Evolutionary conservation across 2,113 vertebrate genomes (phyloP).

Genomic region (Muscicapa adusta): DNA sequence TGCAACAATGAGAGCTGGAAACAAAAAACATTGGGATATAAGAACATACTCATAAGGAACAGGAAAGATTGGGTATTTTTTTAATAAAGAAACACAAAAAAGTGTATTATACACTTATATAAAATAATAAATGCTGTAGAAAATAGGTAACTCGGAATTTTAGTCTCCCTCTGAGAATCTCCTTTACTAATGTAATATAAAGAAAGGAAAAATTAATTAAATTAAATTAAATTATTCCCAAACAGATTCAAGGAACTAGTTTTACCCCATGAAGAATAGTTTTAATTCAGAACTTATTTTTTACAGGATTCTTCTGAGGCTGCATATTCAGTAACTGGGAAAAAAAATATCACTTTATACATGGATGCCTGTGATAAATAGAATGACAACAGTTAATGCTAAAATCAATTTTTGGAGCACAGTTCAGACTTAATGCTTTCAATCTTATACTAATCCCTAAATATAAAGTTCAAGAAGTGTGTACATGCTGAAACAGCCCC

Average conservation of each 20-base stretch:
- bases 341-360: neutral
- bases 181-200: neutral
- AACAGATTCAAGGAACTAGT: neutral
- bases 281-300: neutral
- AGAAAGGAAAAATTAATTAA: neutral
- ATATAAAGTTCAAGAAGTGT: neutral
- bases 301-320: neutral
- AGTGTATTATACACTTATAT: rapidly evolving
- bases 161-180: neutral
- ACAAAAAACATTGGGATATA: neutral
- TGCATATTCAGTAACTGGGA: neutral
- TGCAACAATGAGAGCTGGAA: neutral
- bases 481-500: neutral
- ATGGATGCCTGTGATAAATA: neutral
- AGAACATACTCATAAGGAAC: neutral
- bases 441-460: neutral
- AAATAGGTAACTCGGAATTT: neutral
- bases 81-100: neutral
- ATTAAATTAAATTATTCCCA: neutral
- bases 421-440: neutral
- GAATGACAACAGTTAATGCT: neutral
- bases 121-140: neutral
- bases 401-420: neutral
- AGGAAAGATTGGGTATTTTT: neutral
- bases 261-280: neutral